Base-by-base conservation (phyloP, 2,113 vertebrate genomes). In the Otolemur garnettii region DNA sequence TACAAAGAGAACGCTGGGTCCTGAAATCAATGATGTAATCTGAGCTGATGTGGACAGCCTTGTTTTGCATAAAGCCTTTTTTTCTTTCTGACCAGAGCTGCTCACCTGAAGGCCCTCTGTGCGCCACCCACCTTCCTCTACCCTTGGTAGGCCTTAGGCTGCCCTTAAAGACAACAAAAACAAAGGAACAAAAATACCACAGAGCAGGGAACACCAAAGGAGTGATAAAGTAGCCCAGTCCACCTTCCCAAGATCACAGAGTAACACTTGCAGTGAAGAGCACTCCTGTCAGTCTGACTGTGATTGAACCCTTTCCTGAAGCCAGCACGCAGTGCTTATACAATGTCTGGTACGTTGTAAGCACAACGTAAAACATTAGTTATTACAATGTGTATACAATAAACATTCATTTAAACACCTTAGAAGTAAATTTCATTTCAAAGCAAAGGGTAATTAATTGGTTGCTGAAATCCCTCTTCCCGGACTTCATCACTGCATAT, bases 1-100 rank as follows among this genome's bases (percentile, higher is more conserved):
- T 79, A 33, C 10, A 78, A 64, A 90, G 45, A 78, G 21, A 94
- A 91, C 33, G 18, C 71, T 45, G 35, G 89, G 8, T 5, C 64
- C 28, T 55, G 71, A 91, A 93, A 91, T 59, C 38, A 38, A 2
- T 96, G 60, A 79, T 45, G 53, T 33, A 30, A 64, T 94, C 74
- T 88, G 53, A 92, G 12, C n/a, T 68, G 50, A 66, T 38, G 17
- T 28, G 33, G 35, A 75, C 33, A 81, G 59, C 10, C 30, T 83
- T 14, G 4, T 59, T 92, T 90, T 50, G 35, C 60, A 22, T 19
- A 45, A 17, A 5, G 53, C n/a, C 68, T 68, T 90, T 82, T 86
- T 42, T 79, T 71, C 57, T 55, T 72, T 84, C 35, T 87, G 26
- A 33, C 74, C 62, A 60, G 45, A 79, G n/a, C 17, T 80, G 45